These are phyloP conservation scores for Himalopsyche anomala DNA, from an alignment of 2,888 invertebrate species.

Conservation along the genomic window DNA sequence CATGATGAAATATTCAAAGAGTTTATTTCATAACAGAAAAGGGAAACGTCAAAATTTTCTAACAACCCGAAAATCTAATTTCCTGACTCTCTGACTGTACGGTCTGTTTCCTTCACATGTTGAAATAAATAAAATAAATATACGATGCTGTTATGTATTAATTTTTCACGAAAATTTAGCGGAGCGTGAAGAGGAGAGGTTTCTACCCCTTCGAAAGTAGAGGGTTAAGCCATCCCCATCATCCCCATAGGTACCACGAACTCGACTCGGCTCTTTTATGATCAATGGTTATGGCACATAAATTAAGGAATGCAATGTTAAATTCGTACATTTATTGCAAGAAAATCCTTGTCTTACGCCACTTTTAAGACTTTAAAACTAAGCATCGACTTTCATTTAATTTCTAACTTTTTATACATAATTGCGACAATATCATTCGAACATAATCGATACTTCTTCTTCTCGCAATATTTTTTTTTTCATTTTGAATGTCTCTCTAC, in stretches of 20 bases:
- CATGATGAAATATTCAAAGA: too few relatives aligned
- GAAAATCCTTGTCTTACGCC: constrained; percentile 55
- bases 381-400: too few relatives aligned
- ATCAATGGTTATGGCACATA: constrained; percentile 65
- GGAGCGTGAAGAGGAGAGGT: constrained; percentile 60
- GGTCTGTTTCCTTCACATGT: constrained; percentile 55
- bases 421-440: too few relatives aligned
- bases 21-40: too few relatives aligned
- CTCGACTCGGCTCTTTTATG: constrained; percentile 55
- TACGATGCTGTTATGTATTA: constrained; percentile 62
- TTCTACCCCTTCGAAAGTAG: constrained; percentile 47
- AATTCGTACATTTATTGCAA: constrained; percentile 64
- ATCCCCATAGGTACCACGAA: background rate
- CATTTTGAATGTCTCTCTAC: too few relatives aligned
- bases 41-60: background rate
- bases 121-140: constrained; percentile 63
- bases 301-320: constrained; percentile 64
- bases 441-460: too few relatives aligned
- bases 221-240: background rate
- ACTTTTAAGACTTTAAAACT: too few relatives aligned
- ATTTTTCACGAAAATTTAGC: constrained; percentile 63
- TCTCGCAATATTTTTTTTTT: too few relatives aligned
- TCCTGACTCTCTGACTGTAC: constrained; percentile 31
- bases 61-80: constrained; percentile 9
- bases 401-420: too few relatives aligned